Percentiles rank a stretch among this genome's conserved stretches.
phyloP scores from a whole-genome alignment of 2,113 vertebrate genomes.

The Tiliqua scincoides region DNA sequence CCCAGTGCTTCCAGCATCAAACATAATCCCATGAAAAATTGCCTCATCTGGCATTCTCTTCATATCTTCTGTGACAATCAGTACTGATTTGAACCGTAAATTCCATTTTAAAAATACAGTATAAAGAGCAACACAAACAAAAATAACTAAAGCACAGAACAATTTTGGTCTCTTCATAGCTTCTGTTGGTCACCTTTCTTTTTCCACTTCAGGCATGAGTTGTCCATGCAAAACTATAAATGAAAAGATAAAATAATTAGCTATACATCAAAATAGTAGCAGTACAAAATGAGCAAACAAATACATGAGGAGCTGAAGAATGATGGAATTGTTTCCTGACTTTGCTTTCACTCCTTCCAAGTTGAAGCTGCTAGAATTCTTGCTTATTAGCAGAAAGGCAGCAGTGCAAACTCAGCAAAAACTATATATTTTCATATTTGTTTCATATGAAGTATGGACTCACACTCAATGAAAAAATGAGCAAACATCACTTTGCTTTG shows the following conservation, averaged over 20 bases:
- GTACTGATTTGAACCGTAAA: conserved; percentile 61
- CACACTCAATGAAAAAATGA: background rate
- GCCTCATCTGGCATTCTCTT: conserved; percentile 17
- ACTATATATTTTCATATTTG: no score
- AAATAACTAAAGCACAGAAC: conserved; percentile 78
- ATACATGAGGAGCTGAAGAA: background rate
- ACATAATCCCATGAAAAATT: conserved; percentile 91
- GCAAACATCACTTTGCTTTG: no score
- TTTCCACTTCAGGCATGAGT: conserved; percentile 12
- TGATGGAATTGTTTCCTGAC: background rate
- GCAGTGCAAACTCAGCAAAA: background rate
- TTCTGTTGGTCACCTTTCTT: conserved; percentile 64
- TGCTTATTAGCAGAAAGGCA: background rate
- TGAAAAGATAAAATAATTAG: conserved; percentile 23
- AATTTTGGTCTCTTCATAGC: conserved; percentile 87
- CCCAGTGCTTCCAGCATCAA: conserved; percentile 95
- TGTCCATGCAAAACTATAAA: conserved; percentile 24
- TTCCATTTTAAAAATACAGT: conserved; percentile 85
- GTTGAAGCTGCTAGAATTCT: background rate
- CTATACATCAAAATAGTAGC: background rate
- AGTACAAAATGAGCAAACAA: background rate
- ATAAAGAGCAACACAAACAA: conserved; percentile 81
- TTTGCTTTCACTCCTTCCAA: background rate
- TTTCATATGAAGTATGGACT: no score
- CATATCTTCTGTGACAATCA: conserved; percentile 53